Evolutionary conservation across 92 coral and sea anemone genomes (phyloP), one percentile per base, ranked within the genome.

Genomic region (Palythoa caribaeorum): DNA sequence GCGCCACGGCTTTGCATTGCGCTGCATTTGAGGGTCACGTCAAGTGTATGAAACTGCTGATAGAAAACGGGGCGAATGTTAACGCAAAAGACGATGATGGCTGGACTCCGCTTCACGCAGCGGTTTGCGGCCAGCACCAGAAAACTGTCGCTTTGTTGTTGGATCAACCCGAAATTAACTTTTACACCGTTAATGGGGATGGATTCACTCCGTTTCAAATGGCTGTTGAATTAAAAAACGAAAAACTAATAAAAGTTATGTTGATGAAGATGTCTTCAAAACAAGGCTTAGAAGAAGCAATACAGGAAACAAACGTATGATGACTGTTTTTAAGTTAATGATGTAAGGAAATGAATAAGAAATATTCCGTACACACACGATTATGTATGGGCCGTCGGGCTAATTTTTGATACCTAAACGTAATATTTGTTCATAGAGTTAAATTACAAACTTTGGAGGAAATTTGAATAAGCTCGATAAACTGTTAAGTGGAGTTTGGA

Each of bases 71-170:
- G 14, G 98, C 98, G 2, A 89, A 90, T 47, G 90, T 93, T 5
- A 85, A 88, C 69, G 60, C 92, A 1, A 89, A 84, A 1, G 98
- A 95, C 87, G 96, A 95, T 6, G 98, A 95, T 50, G 98, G 96
- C 1, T 95, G 98, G 98, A 91, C 94, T 2, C 89, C 98, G 17
- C 89, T 95, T 0, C 98, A 95, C 71, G 98, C 98, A 0, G 98
- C 98, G 11, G 94, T 93, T 19, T 93, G 96, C 28, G 98, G 98
- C 2, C 84, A 88, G 50, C 88, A 83, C 15, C 77, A 69, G 17
- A 90, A 88, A 76, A 92, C 94, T 36, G 96, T 92, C 14, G 89
- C 86, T n/a, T 40, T 95, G 76, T 11, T 81, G 20, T 85, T 95
- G 7, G 20, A 90, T 19, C 90, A 88, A n/a, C 94, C 94, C 5